phyloP scores from a whole-genome alignment of 2,797 vertebrate species.

The Nyctibius grandis region DNA sequence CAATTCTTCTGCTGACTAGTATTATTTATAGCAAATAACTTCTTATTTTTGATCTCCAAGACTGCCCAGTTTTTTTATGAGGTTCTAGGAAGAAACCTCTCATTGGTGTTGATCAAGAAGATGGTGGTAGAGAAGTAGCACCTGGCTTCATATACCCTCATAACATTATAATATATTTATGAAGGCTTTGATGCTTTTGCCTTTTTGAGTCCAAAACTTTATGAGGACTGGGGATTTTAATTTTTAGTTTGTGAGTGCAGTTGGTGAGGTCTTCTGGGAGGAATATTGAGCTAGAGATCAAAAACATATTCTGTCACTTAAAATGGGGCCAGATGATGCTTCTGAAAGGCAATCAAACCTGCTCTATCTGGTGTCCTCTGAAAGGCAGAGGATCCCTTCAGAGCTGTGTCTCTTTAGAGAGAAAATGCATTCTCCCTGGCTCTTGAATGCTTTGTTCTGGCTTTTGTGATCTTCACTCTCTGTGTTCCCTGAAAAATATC shows the following conservation, averaged over 20 bases:
- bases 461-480: slow-evolving; percentile 50
- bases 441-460: slow-evolving; percentile 47
- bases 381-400: slow-evolving; percentile 7
- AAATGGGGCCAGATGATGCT: neutral
- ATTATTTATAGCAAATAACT: neutral
- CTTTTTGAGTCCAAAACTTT: neutral
- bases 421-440: slow-evolving; percentile 1
- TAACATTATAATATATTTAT: neutral
- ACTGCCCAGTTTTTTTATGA: neutral
- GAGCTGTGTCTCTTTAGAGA: neutral
- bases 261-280: neutral
- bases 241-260: neutral
- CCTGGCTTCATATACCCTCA: neutral
- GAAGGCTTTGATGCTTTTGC: neutral
- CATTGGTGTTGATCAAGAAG: neutral
- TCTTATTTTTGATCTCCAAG: neutral
- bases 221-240: neutral
- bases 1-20: neutral
- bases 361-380: neutral
- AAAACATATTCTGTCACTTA: neutral
- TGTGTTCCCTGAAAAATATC: slow-evolving; percentile 18
- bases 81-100: neutral
- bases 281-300: neutral
- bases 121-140: neutral
- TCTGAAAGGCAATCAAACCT: slow-evolving; percentile 27